A percentile compares a stretch with the other conserved stretches of the same genome.
phyloP scores from a whole-genome alignment of 2,888 invertebrate species.

The Lottia scabra region DNA sequence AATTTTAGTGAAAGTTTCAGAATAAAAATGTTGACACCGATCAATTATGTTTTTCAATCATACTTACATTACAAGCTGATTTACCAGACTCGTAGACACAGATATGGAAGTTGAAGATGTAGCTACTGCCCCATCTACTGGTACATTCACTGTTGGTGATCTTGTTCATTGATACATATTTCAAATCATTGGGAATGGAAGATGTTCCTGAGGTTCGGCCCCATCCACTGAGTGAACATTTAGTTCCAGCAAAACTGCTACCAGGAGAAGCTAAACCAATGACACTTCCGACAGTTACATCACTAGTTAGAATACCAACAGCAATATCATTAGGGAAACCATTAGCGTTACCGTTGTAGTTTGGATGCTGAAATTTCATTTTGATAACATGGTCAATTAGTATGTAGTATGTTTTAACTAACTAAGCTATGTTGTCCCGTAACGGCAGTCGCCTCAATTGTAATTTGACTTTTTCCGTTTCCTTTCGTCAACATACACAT shows the following conservation, averaged over 20 bases:
- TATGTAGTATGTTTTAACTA: too few species aligned
- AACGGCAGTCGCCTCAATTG: too few species aligned
- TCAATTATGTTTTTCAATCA: too few species aligned
- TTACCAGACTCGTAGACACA: conserved; percentile 34
- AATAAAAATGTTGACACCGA: too few species aligned
- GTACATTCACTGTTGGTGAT: conserved; percentile 29
- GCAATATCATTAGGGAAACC: conserved; percentile 44
- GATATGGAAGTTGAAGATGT: conserved; percentile 33
- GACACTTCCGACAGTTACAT: conserved; percentile 20
- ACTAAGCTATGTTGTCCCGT: too few species aligned
- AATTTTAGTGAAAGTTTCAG: too few species aligned
- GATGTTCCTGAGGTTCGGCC: conserved; percentile 28
- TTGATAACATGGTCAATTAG: too few species aligned
- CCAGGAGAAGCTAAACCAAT: conserved; percentile 19
- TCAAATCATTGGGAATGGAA: conserved; percentile 17
- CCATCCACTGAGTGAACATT: conserved; percentile 38
- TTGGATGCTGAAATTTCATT: conserved; percentile 25
- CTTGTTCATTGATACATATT: conserved; percentile 33
- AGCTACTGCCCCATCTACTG: conserved; percentile 22
- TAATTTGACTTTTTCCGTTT: too few species aligned
- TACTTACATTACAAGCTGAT: conserved; percentile 36
- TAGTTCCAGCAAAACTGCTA: conserved; percentile 9
- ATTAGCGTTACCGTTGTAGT: conserved; percentile 24
- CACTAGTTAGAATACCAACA: conserved; percentile 23
- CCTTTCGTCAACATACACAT: too few species aligned